A percentile compares a stretch with the other conserved stretches of the same genome.
Evolutionary conservation across 2,113 vertebrate genomes (phyloP).

Genomic region (Tragelaphus buxtoni): DNA sequence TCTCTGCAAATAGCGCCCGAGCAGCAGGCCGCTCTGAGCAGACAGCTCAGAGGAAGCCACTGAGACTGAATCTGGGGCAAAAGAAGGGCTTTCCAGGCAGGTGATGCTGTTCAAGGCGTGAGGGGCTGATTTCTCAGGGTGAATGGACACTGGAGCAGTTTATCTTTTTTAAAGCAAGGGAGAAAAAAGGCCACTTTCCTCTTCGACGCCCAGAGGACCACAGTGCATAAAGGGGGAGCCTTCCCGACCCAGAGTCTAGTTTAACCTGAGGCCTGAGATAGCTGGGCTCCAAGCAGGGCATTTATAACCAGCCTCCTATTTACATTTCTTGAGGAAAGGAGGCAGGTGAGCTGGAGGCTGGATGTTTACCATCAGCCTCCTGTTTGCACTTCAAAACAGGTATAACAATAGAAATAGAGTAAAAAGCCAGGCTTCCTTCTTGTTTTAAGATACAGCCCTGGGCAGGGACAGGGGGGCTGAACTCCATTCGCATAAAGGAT

Average conservation of each 20-base stretch:
- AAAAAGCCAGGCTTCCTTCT: background rate
- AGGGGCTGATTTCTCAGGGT: too few relatives aligned
- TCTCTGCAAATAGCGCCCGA: background rate
- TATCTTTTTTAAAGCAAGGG: background rate
- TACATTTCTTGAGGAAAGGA: background rate
- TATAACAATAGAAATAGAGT: background rate
- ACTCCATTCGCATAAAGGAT: background rate
- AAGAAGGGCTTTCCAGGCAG: too few relatives aligned
- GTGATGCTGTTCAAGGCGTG: accelerated
- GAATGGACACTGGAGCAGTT: background rate
- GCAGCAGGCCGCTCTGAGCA: background rate
- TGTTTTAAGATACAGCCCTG: background rate
- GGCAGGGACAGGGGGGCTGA: background rate
- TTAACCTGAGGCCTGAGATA: background rate
- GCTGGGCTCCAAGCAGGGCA: background rate
- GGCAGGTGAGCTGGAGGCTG: background rate
- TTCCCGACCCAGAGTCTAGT: background rate
- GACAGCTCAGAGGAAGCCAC: accelerated
- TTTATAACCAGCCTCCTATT: background rate
- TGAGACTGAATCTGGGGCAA: too few relatives aligned
- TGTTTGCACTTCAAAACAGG: background rate
- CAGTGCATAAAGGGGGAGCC: background rate
- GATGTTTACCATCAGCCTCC: background rate
- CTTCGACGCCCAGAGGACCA: background rate
- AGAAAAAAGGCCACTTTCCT: background rate